Evolutionary conservation across 2,797 vertebrate genomes (phyloP), one percentile per base, ranked within the genome.

Genomic region (Hemibagrus guttatus): DNA sequence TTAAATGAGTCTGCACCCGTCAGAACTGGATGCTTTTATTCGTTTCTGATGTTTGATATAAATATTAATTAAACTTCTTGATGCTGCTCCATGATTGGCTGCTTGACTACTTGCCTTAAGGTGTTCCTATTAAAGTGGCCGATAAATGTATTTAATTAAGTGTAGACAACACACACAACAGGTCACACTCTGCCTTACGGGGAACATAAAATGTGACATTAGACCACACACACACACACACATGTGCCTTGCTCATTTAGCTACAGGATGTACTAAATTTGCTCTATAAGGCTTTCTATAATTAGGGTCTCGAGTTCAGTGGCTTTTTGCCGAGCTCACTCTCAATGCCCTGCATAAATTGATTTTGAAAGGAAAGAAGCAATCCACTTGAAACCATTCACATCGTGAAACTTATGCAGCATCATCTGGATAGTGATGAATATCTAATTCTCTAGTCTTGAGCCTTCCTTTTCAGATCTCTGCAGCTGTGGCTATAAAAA

Each of bases 281-380:
- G n/a, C 82, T 83, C 80, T 76, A 69, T 61, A 69, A 74, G 61
- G 69, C 74, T 81, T 87, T 69, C 84, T 87, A 88, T 88, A 84
- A 88, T 87, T 87, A 90, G 85, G 23, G 52, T 72, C 78, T 58
- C 49, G 11, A 46, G 35, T 46, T 76, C 52, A 68, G 71, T 13
- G 28, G 72, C 74, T 74, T 58, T 87, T 85, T 31, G 64, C 66
- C 19, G 42, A 71, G 68, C 61, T 58, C n/a, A 35, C 72, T 64
- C 58, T 76, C 66, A 6, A 56, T 46, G 56, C 78, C 83, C 6
- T 31, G 78, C 87, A 56, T 17, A 13, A 86, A 88, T 83, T 31
- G 26, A 80, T 90, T 85, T 58, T 78, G 63, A 68, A 74, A 75
- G 21, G 23, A 72, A 52, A 19, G 9, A 58, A 19, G 14, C 54